phyloP scores from a whole-genome alignment of 2,113 vertebrate genomes.

The Pholis gunnellus region DNA sequence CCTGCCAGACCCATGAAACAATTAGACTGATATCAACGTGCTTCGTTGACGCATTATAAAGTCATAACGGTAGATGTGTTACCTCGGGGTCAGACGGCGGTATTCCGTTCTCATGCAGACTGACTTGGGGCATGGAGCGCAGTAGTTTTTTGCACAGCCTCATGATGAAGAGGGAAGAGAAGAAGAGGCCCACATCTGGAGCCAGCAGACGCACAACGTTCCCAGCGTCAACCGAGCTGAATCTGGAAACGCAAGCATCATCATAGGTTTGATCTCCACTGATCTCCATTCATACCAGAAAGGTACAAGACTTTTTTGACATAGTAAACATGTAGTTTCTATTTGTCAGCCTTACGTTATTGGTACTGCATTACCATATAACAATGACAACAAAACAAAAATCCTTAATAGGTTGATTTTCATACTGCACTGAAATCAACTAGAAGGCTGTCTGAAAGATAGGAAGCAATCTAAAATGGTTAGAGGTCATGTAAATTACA shows the following conservation, averaged over 20 bases:
- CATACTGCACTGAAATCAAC: neutral
- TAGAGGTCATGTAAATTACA: neutral
- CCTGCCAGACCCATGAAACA: constrained; percentile 51
- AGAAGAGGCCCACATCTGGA: constrained; percentile 79
- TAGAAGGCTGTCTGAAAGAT: neutral
- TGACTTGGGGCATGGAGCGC: constrained; percentile 45
- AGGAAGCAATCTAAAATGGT: neutral
- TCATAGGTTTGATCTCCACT: neutral
- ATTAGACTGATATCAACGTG: neutral
- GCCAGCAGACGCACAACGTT: constrained; percentile 79
- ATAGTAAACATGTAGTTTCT: neutral
- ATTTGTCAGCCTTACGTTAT: neutral
- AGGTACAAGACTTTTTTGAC: neutral
- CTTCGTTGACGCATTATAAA: neutral
- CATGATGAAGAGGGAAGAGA: constrained; percentile 71
- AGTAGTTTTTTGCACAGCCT: constrained; percentile 76
- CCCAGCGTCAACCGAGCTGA: constrained; percentile 76
- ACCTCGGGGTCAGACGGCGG: constrained; percentile 70
- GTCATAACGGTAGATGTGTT: neutral
- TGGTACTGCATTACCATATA: neutral
- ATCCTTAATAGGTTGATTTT: neutral
- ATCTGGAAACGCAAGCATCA: constrained; percentile 71
- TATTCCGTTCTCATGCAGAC: constrained; percentile 70
- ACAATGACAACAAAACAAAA: neutral
- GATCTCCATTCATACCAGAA: neutral